Conservation (phyloP, 2,797 vertebrate species). For the Nannoperca obscura region DNA sequence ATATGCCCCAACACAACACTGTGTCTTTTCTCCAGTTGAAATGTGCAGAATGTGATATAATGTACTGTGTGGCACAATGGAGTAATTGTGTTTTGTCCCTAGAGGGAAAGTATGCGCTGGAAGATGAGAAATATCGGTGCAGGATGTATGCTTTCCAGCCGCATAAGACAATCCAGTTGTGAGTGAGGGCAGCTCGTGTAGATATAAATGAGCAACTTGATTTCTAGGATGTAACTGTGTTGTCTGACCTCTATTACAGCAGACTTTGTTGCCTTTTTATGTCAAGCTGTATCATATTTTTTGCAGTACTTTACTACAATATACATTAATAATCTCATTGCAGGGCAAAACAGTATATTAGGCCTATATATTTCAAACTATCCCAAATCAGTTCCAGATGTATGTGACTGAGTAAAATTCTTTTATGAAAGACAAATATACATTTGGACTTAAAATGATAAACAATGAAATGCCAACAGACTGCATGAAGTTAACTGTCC, state of each 20-base stretch:
- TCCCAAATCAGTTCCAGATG: conserved; percentile 77
- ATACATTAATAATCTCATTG: conserved; percentile 62
- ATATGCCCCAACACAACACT: conserved; percentile 65
- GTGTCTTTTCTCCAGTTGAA: conserved; percentile 64
- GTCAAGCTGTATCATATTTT: conserved; percentile 43
- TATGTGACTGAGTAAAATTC: conserved; percentile 61
- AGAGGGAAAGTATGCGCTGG: conserved; percentile 63
- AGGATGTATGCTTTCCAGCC: conserved; percentile 58
- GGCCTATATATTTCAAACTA: conserved; percentile 51
- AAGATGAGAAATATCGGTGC: conserved; percentile 58
- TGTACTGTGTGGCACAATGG: conserved; percentile 69
- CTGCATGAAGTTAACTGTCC: conserved; percentile 65
- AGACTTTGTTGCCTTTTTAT: conserved; percentile 49
- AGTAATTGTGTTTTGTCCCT: conserved; percentile 78
- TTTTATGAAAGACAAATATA: conserved; percentile 74
- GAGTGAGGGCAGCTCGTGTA: conserved; percentile 39
- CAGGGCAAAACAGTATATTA: conserved; percentile 59
- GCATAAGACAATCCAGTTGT: conserved; percentile 40
- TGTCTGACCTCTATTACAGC: conserved; percentile 43
- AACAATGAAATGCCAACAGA: conserved; percentile 78
- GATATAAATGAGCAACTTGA: conserved; percentile 57
- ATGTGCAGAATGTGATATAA: conserved; percentile 79
- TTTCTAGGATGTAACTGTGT: conserved; percentile 44
- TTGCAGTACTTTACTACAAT: conserved; percentile 58
- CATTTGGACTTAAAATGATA: conserved; percentile 71